Evolutionary conservation across 2,888 invertebrate species (phyloP).

Genomic region (Drosophila buzzatii): DNA sequence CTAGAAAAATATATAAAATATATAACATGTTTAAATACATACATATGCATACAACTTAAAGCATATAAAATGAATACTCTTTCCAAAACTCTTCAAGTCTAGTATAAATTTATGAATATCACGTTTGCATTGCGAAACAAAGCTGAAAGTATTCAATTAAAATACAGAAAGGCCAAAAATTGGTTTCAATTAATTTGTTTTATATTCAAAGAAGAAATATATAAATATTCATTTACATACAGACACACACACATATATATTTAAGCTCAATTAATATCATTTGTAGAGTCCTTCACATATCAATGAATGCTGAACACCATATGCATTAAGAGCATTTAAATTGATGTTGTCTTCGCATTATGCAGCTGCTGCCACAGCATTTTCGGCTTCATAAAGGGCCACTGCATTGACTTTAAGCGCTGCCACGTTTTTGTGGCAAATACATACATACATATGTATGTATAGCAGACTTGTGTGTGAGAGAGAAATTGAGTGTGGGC

Average conservation of each 20-base stretch:
- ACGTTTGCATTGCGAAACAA: neutral
- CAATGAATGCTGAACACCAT: neutral
- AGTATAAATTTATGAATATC: too few species aligned
- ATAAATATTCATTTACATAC: too few species aligned
- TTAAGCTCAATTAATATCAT: conserved; percentile 7
- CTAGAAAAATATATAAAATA: too few species aligned
- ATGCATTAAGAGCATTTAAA: conserved; percentile 8
- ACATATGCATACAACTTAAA: too few species aligned
- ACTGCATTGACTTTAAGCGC: conserved; percentile 33
- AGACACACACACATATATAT: neutral
- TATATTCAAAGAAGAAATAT: neutral
- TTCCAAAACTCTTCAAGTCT: neutral
- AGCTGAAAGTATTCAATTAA: neutral
- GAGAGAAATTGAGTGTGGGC: conserved; percentile 34
- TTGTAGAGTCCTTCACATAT: neutral
- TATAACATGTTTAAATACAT: too few species aligned
- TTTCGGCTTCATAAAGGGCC: conserved; percentile 2
- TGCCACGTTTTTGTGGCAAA: conserved; percentile 61
- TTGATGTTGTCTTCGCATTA: neutral
- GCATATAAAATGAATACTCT: neutral
- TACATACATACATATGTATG: neutral
- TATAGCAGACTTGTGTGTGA: neutral
- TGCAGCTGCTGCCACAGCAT: conserved; percentile 1
- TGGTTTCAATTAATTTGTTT: neutral
- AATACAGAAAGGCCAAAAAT: neutral